Evolutionary conservation across 1,140 invertebrate species (phyloP), one percentile per base, ranked within the genome.

Genomic region (Trissolcus basalis): DNA sequence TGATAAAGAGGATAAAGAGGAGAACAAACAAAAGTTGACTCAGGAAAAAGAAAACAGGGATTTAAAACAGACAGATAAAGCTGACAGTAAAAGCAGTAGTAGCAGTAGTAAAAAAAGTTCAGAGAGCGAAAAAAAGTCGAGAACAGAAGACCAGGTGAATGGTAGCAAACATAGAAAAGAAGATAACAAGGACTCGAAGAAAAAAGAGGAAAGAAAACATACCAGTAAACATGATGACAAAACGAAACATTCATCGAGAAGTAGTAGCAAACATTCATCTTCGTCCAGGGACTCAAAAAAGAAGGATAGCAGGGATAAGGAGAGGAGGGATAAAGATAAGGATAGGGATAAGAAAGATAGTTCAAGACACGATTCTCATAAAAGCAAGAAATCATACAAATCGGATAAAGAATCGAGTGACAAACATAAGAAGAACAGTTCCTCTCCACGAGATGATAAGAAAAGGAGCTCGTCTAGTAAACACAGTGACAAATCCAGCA

Each of bases 301-400:
- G 51, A 78, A 80, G 13, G 60, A 77, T 51, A 76, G 9, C 11
- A 75, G 7, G n/a, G 51, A 64, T 49, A 61, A 41, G 39, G 63
- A 67, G 9, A 39, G n/a, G 12, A 14, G 9, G 2, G 16, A 48
- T 9, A 19, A 9, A 19, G 16, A 48, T 19, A 27, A 39, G 54
- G 58, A 69, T 43, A 61, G 33, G 19, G 63, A 68, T 10, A 78
- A 77, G 49, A 73, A 77, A 19, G 68, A 80, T 2, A 78, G 78
- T 53, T 81, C 53, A 41, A 84, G 78, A 11, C 76, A 75, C 44
- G 68, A 83, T 39, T 80, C 83, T 4, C 81, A 78, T 33, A 85
- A 69, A 58, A 81, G 44, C 4, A 74, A 72, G 15, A 54, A 81
- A 71, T 50, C 56, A 47, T 53, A 56, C 11, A 73, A 68, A 7